Percentiles rank a stretch among this genome's conserved stretches.
Evolutionary conservation across 2,113 vertebrate species (phyloP).

Genomic region (Osmerus mordax): DNA sequence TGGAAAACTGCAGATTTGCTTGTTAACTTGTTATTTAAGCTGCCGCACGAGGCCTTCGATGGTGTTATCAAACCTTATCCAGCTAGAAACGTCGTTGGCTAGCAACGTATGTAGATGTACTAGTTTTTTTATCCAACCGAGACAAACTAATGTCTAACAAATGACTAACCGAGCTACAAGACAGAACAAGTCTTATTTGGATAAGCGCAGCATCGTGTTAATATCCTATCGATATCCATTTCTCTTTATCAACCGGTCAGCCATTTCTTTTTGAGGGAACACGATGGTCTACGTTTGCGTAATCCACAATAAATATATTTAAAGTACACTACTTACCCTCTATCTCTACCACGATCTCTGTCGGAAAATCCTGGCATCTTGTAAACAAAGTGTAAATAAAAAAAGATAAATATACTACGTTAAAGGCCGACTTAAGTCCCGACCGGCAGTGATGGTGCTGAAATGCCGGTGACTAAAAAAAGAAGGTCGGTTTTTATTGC

Average conservation of each 20-base stretch:
- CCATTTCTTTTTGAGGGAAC: constrained; percentile 29
- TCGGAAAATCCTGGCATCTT: constrained; percentile 93
- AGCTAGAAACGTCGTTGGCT: too few species aligned
- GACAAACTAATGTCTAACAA: too few species aligned
- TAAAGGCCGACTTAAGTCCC: neutral
- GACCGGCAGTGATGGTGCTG: constrained; percentile 38
- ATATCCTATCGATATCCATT: neutral
- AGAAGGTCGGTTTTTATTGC: constrained; percentile 59
- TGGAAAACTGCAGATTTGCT: too few species aligned
- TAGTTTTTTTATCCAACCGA: too few species aligned
- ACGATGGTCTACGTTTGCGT: neutral
- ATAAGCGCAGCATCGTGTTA: neutral
- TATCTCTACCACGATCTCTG: constrained; percentile 90
- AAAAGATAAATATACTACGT: constrained; percentile 47
- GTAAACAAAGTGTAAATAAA: constrained; percentile 42
- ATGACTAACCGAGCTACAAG: too few species aligned
- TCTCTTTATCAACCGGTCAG: constrained; percentile 3
- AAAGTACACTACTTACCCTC: constrained; percentile 70
- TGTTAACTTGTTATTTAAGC: too few species aligned
- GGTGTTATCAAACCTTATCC: too few species aligned
- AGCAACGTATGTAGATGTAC: too few species aligned
- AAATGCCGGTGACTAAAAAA: constrained; percentile 65
- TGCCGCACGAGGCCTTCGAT: too few species aligned
- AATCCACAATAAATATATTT: neutral
- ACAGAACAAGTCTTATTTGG: too few species aligned